These are phyloP conservation scores for Ranitomeya variabilis DNA, from an alignment of 2,113 vertebrate species.

Conservation along the genomic window DNA sequence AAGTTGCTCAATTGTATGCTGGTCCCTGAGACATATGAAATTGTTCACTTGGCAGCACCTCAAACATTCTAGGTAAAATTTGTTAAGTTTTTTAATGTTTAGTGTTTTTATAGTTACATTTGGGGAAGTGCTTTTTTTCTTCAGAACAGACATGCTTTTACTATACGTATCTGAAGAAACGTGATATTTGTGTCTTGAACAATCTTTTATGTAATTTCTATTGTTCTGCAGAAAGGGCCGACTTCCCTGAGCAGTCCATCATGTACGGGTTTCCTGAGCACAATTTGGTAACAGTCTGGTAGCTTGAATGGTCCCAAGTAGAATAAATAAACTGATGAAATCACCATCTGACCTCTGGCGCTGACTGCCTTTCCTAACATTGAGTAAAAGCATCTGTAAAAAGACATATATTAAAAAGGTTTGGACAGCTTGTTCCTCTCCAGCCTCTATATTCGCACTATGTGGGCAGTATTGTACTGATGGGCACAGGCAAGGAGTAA, in stretches of 20 bases:
- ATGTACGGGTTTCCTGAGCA: constrained; percentile 49
- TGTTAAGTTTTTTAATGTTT: not conserved
- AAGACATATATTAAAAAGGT: not conserved
- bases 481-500: not conserved
- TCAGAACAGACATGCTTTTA: constrained; percentile 1
- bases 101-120: not conserved
- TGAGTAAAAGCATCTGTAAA: not conserved
- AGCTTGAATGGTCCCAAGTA: constrained; percentile 37
- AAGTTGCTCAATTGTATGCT: too few species aligned
- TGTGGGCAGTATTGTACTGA: not conserved
- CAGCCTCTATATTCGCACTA: not conserved
- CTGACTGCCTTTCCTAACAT: constrained; percentile 6
- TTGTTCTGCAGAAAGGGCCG: constrained; percentile 32
- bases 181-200: constrained; percentile 41
- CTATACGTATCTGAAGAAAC: not conserved
- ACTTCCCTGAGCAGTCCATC: constrained; percentile 51
- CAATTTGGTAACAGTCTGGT: constrained; percentile 33
- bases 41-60: too few species aligned
- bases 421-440: not conserved
- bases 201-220: constrained; percentile 47
- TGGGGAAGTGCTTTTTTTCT: not conserved
- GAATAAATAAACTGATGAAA: constrained; percentile 54
- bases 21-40: too few species aligned
- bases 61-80: not conserved
- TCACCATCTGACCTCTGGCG: constrained; percentile 48